A percentile compares a stretch with the other conserved stretches of the same genome.
Evolutionary conservation across 53 echinoderm and acorn worm genomes (phyloP).

Genomic region (Antedon mediterranea): DNA sequence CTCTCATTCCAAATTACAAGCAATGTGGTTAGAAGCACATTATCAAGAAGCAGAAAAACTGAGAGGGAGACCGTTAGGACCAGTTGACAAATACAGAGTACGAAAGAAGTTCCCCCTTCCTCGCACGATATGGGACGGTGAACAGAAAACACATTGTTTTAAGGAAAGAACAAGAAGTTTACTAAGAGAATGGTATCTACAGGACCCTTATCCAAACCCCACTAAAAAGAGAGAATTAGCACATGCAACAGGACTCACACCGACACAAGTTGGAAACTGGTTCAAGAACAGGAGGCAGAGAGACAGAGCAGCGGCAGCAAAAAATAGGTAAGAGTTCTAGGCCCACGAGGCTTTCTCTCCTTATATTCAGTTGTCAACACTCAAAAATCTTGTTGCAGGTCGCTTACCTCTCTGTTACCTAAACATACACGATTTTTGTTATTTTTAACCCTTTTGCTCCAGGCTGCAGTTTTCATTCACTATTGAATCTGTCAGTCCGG

Average conservation of each 20-base stretch:
- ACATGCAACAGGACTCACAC: constrained; percentile 96
- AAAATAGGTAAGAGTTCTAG: constrained; percentile 65
- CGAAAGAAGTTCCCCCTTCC: constrained; percentile 99
- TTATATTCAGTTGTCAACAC: background rate
- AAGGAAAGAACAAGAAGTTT: constrained; percentile 97
- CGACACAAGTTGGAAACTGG: constrained; percentile 99
- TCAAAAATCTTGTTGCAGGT: background rate
- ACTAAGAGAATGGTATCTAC: constrained; percentile 94
- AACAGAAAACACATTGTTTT: constrained; percentile 99
- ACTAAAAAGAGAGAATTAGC: constrained; percentile 99
- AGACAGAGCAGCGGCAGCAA: constrained; percentile 93
- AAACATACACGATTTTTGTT: background rate
- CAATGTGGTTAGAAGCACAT: constrained; percentile 99
- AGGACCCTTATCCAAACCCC: constrained; percentile 98
- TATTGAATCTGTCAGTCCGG: background rate
- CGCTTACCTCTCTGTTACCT: background rate
- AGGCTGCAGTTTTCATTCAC: background rate
- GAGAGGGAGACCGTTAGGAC: constrained; percentile 85
- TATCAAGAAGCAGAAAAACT: constrained; percentile 98
- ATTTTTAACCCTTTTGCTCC: background rate
- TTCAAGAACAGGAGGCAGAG: constrained; percentile 96
- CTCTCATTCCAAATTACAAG: constrained; percentile 94
- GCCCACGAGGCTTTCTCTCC: background rate
- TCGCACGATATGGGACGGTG: constrained; percentile 98
- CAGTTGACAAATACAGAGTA: constrained; percentile 99